A percentile compares a stretch with the other conserved stretches of the same genome.
phyloP scores from a whole-genome alignment of 2,888 invertebrate genomes.

The Arge pagana region DNA sequence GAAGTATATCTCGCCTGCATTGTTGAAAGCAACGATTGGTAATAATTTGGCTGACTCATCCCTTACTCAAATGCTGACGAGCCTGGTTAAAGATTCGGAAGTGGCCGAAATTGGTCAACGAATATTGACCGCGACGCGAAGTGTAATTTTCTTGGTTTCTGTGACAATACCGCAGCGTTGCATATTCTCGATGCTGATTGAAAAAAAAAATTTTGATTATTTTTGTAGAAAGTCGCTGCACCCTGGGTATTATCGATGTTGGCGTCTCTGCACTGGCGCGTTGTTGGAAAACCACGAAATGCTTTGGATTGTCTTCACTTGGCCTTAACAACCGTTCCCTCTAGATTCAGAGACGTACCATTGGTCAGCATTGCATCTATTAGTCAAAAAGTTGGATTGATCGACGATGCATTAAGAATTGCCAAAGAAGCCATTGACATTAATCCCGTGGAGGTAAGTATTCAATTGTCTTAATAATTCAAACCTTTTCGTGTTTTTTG shows the following conservation, averaged over 20 bases:
- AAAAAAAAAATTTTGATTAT: too few relatives aligned
- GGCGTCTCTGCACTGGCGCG: constrained; percentile 79
- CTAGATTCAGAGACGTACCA: constrained; percentile 68
- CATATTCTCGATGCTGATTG: too few relatives aligned
- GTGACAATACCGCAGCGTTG: too few relatives aligned
- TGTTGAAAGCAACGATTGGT: constrained; percentile 40
- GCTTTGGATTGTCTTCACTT: constrained; percentile 73
- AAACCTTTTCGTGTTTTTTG: not conserved
- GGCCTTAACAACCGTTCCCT: constrained; percentile 65
- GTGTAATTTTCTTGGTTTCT: too few relatives aligned
- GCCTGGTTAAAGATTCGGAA: constrained; percentile 57
- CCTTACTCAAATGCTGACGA: constrained; percentile 55
- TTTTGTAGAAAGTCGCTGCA: constrained; percentile 69
- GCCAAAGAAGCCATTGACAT: constrained; percentile 67
- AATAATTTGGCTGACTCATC: constrained; percentile 51
- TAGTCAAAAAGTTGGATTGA: constrained; percentile 67
- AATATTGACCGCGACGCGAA: constrained; percentile 72
- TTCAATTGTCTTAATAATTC: not conserved
- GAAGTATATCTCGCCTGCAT: constrained; percentile 53
- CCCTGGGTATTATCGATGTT: constrained; percentile 75
- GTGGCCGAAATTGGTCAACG: constrained; percentile 80
- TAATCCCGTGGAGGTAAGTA: constrained; percentile 67
- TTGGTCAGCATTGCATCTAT: constrained; percentile 73
- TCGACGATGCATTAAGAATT: constrained; percentile 67
- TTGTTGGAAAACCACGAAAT: constrained; percentile 70